These are phyloP conservation scores for Cyclargus thomasi DNA, from an alignment of 1,140 invertebrate species.

Conservation along the genomic window DNA sequence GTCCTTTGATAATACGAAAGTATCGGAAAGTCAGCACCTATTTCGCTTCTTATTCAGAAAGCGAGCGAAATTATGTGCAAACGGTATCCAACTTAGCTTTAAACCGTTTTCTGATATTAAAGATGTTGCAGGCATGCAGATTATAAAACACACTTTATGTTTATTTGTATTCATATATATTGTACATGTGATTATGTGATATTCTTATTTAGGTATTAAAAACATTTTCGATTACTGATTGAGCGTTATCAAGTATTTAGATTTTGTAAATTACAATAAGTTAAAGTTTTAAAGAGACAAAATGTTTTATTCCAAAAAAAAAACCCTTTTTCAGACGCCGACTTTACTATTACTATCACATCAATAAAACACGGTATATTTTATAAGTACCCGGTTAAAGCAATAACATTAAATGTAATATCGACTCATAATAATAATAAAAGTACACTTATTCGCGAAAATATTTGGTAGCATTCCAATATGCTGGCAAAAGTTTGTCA, in stretches of 20 bases:
- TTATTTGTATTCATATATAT: not conserved
- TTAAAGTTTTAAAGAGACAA: no score
- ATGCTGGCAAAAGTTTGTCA: slow-evolving; percentile 8
- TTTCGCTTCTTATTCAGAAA: slow-evolving; percentile 17
- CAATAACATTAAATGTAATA: not conserved
- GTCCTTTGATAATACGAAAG: slow-evolving; percentile 20
- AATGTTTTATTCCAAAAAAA: no score
- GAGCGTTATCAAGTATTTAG: no score
- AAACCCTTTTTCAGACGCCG: no score
- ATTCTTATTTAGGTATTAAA: no score
- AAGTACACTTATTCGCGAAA: not conserved
- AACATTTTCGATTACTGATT: no score
- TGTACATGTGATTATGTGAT: no score
- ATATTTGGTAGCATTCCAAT: slow-evolving; percentile 15
- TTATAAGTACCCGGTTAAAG: not conserved
- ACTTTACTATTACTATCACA: no score
- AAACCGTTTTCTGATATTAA: not conserved
- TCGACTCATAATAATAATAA: slow-evolving; percentile 2
- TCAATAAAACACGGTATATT: not conserved
- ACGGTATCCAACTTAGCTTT: not conserved
- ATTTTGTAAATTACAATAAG: no score
- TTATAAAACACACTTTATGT: not conserved
- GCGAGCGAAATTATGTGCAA: slow-evolving; percentile 2
- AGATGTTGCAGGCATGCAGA: not conserved
- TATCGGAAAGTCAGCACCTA: slow-evolving; percentile 25